Conservation (phyloP, 2,797 vertebrate species). For the Triplophysa bombifrons region DNA sequence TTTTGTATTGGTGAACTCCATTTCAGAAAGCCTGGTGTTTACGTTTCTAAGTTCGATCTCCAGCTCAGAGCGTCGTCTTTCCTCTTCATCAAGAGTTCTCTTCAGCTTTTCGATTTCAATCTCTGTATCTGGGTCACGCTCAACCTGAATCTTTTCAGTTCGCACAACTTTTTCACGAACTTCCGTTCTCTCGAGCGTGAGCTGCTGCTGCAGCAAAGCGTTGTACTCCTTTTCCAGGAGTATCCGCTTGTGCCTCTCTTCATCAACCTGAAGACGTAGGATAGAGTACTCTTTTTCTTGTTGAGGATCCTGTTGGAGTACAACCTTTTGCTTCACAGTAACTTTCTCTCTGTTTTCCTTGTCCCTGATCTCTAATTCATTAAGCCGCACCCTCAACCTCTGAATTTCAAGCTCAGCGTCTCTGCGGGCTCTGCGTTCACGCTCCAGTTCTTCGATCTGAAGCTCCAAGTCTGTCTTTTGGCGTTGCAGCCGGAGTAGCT, state of each 20-base stretch:
- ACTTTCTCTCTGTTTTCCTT: constrained; percentile 90
- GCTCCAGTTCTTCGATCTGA: constrained; percentile 91
- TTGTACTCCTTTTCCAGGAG: constrained; percentile 88
- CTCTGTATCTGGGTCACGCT: constrained; percentile 89
- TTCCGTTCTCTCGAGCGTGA: constrained; percentile 85
- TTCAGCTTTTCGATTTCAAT: constrained; percentile 88
- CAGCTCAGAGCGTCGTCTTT: constrained; percentile 80
- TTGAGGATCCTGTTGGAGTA: constrained; percentile 94
- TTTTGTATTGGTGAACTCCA: constrained; percentile 93
- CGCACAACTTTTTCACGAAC: constrained; percentile 94
- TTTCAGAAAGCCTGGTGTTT: constrained; percentile 82
- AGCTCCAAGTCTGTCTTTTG: constrained; percentile 86
- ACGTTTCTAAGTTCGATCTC: constrained; percentile 81
- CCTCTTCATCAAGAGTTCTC: constrained; percentile 88
- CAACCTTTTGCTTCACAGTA: constrained; percentile 93
- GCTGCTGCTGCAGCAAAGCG: constrained; percentile 80
- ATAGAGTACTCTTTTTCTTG: constrained; percentile 94
- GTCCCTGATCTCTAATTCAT: constrained; percentile 85
- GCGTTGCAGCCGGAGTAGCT: constrained; percentile 84
- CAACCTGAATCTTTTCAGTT: constrained; percentile 93
- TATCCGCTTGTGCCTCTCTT: constrained; percentile 87
- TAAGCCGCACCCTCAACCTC: constrained; percentile 82
- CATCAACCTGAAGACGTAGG: constrained; percentile 88
- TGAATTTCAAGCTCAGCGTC: constrained; percentile 94
- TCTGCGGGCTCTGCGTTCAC: constrained; percentile 85